Evolutionary conservation across 2,888 invertebrate species (phyloP).

Genomic region (Stenoptilia bipunctidactyla): DNA sequence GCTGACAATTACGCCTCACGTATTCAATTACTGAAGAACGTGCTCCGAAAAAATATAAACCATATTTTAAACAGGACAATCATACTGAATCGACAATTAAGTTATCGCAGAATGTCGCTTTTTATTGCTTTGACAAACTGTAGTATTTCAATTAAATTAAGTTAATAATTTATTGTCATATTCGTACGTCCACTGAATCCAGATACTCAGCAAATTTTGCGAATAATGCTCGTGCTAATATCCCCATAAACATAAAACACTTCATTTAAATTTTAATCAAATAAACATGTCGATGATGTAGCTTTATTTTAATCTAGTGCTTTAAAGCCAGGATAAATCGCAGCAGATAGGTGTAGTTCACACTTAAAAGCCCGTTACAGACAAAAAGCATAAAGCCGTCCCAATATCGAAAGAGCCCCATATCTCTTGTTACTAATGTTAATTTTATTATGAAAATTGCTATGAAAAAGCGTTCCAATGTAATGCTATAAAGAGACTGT

Average conservation of each 20-base stretch:
- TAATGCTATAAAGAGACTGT: conserved; percentile 49
- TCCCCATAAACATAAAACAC: too few relatives aligned
- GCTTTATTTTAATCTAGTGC: too few relatives aligned
- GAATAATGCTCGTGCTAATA: too few relatives aligned
- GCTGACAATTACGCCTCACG: conserved; percentile 36
- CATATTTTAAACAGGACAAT: not conserved
- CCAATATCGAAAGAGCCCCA: conserved; percentile 29
- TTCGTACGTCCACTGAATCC: not conserved
- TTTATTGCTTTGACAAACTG: conserved; percentile 1
- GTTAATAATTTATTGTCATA: not conserved
- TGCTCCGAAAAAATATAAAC: not conserved
- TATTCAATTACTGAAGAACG: conserved; percentile 33
- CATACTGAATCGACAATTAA: not conserved
- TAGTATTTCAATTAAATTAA: not conserved
- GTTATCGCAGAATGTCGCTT: not conserved
- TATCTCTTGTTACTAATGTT: conserved; percentile 35
- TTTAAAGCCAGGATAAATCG: too few relatives aligned
- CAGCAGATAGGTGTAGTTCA: too few relatives aligned
- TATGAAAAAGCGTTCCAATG: conserved; percentile 47
- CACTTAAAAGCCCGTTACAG: conserved; percentile 24
- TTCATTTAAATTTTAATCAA: too few relatives aligned
- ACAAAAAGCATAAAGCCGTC: conserved; percentile 29
- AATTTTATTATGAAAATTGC: conserved; percentile 37
- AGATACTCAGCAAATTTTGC: too few relatives aligned
- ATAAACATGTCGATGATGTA: too few relatives aligned